A percentile compares a stretch with the other conserved stretches of the same genome.
These are phyloP conservation scores for Panonychus citri DNA, from an alignment of 1,140 invertebrate genomes.

Conservation along the genomic window DNA sequence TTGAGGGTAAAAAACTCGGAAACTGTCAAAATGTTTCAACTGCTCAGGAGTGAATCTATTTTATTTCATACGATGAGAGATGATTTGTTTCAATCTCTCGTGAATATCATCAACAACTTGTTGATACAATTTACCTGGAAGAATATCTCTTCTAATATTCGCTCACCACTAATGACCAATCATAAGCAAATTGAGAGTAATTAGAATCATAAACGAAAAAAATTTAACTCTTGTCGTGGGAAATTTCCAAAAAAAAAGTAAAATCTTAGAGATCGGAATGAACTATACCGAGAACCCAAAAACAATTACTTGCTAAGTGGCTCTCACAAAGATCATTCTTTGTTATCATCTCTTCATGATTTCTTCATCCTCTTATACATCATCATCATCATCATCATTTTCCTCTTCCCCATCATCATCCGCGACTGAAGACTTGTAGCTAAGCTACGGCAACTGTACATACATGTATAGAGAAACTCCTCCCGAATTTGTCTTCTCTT, in stretches of 20 bases:
- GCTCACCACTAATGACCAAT: slow-evolving; percentile 94
- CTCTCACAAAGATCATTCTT: no score
- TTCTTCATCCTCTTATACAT: no score
- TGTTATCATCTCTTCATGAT: no score
- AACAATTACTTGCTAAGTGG: no score
- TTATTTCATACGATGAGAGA: slow-evolving; percentile 39
- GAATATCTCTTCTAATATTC: slow-evolving; percentile 48
- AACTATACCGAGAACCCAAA: no score
- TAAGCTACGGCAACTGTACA: not conserved
- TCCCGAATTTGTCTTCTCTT: not conserved
- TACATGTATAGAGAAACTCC: not conserved
- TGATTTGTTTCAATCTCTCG: slow-evolving; percentile 30
- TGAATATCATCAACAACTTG: slow-evolving; percentile 65
- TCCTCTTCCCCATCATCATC: no score
- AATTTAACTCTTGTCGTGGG: no score
- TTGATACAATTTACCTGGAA: slow-evolving; percentile 48
- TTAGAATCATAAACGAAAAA: no score
- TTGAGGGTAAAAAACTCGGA: slow-evolving; percentile 84
- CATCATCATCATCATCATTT: no score
- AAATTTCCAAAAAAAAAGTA: no score
- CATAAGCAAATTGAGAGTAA: no score
- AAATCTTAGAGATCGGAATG: no score
- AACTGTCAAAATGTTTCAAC: slow-evolving; percentile 38
- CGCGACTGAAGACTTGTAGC: not conserved
- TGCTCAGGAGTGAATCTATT: slow-evolving; percentile 44